phyloP scores from a whole-genome alignment of 1,140 invertebrate species.

The Bombus affinis region DNA sequence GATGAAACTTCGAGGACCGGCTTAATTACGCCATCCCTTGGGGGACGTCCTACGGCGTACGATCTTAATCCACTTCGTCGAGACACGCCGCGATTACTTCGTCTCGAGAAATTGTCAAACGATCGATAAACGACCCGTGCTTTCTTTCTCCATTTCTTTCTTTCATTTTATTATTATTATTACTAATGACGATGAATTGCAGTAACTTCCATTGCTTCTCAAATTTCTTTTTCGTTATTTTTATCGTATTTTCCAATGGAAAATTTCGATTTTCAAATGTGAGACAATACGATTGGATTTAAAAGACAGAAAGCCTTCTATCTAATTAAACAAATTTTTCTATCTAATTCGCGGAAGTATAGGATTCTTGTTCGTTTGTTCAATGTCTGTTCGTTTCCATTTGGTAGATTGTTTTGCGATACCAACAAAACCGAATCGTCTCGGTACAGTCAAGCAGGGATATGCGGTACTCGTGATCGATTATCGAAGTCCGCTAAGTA shows the following conservation, averaged over 20 bases:
- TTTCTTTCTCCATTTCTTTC: constrained; percentile 2
- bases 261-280: too few species aligned
- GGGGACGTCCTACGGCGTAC: constrained; percentile 27
- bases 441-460: not conserved
- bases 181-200: not conserved
- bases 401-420: not conserved
- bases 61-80: constrained; percentile 60
- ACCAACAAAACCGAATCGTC: not conserved
- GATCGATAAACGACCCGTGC: constrained; percentile 18
- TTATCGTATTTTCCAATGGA: too few species aligned
- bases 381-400: not conserved
- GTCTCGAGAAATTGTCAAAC: constrained; percentile 41
- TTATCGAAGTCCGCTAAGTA: constrained; percentile 56
- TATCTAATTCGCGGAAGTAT: not conserved
- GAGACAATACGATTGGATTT: not conserved
- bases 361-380: constrained; percentile 5
- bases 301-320: not conserved
- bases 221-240: too few species aligned
- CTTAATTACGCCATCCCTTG: constrained; percentile 60
- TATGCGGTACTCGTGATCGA: constrained; percentile 48
- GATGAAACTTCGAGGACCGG: constrained; percentile 61
- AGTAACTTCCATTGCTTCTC: too few species aligned
- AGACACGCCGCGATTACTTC: constrained; percentile 57
- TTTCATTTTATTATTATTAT: not conserved
- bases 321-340: not conserved